Percentiles rank a stretch among this genome's conserved stretches.
Conservation (phyloP, 2,888 invertebrate genomes). For the Sialis lutaria region DNA sequence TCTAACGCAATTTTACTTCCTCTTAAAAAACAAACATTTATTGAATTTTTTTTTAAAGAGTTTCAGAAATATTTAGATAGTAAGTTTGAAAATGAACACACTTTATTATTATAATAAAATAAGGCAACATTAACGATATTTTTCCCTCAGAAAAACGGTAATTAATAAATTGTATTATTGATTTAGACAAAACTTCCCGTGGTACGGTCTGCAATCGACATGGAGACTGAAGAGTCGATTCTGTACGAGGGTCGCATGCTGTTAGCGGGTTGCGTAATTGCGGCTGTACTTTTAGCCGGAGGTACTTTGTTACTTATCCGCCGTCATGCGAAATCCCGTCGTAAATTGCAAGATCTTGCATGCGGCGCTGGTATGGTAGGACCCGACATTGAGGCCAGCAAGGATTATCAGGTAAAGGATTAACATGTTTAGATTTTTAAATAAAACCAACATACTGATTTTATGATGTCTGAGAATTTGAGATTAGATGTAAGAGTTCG, state of each 20-base stretch:
- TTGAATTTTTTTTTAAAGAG: no score
- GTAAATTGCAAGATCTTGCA: conserved; percentile 65
- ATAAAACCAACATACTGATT: no score
- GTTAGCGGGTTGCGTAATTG: conserved; percentile 43
- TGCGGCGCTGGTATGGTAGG: conserved; percentile 23
- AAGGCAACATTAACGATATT: no score
- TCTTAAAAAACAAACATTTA: no score
- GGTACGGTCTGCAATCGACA: conserved; percentile 11
- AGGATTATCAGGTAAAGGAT: conserved; percentile 66
- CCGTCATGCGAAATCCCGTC: conserved; percentile 56
- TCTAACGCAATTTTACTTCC: no score
- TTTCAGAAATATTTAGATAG: no score
- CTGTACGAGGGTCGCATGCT: conserved; percentile 18
- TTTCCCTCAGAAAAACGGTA: not conserved
- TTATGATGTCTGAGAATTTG: no score
- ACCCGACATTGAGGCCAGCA: conserved; percentile 72
- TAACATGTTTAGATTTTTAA: conserved; percentile 1
- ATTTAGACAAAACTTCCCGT: conserved; percentile 28
- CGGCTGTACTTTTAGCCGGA: conserved; percentile 45
- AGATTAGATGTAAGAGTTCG: no score
- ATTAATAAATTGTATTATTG: not conserved
- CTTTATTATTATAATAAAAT: no score
- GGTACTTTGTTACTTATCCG: conserved; percentile 49
- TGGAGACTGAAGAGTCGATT: not conserved
- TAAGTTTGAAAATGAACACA: no score